Conservation (phyloP, 2,797 vertebrate species). For the Aldrovandia affinis region DNA sequence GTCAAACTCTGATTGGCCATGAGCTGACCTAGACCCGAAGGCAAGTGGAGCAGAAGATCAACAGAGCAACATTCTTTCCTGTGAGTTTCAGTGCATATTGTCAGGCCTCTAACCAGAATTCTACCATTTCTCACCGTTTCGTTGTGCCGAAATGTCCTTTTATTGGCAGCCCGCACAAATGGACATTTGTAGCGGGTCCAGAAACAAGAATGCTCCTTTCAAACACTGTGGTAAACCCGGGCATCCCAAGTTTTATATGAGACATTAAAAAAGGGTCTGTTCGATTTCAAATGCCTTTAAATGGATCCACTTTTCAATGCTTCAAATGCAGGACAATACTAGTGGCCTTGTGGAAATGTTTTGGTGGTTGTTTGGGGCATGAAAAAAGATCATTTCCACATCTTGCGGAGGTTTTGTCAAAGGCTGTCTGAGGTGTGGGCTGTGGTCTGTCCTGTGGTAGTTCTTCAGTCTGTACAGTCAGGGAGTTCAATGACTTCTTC, state of each 20-base stretch:
- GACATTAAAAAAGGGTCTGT: not conserved
- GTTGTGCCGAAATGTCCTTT: not conserved
- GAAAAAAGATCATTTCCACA: not conserved
- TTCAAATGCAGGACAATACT: not conserved
- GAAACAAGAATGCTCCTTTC: not conserved
- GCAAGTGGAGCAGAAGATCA: constrained; percentile 14
- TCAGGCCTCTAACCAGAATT: not conserved
- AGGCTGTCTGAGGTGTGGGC: not conserved
- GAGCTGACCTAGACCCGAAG: constrained; percentile 7
- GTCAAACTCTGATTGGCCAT: constrained; percentile 23
- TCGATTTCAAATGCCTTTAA: not conserved
- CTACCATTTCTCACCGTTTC: not conserved
- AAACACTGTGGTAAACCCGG: not conserved
- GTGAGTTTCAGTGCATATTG: not conserved
- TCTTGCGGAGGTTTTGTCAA: not conserved
- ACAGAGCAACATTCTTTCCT: constrained; percentile 13
- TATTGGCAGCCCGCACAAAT: not conserved
- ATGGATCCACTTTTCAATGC: not conserved
- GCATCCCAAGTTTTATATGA: not conserved
- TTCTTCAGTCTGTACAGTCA: not conserved
- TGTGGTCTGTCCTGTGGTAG: not conserved
- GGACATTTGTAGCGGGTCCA: not conserved
- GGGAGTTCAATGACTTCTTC: not conserved
- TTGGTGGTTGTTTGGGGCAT: not conserved
- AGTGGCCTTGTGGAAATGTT: not conserved